phyloP scores from a whole-genome alignment of 2,888 invertebrate genomes.

The Sphinx pinastri region DNA sequence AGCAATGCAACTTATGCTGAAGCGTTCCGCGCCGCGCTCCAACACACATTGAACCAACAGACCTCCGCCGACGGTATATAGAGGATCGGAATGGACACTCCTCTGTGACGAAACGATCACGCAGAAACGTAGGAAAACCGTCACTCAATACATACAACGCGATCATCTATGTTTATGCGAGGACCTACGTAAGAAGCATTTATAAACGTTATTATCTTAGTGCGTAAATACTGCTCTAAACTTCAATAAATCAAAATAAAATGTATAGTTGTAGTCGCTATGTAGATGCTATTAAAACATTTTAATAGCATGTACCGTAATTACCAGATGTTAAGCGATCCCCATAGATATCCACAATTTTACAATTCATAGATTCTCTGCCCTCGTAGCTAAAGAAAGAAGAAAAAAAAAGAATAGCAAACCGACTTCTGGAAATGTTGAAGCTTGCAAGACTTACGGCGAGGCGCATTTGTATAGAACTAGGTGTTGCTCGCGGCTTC shows the following conservation, averaged over 20 bases:
- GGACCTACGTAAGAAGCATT: neutral
- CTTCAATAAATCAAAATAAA: neutral
- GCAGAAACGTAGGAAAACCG: constrained; percentile 22
- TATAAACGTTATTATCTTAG: neutral
- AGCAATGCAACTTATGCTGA: constrained; percentile 46
- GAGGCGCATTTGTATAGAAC: too few species aligned
- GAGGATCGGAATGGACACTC: constrained; percentile 39
- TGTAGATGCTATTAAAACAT: too few species aligned
- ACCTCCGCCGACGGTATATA: constrained; percentile 39
- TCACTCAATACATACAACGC: neutral
- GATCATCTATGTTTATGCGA: neutral
- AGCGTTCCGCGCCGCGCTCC: constrained; percentile 57
- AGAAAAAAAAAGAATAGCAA: too few species aligned
- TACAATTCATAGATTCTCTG: too few species aligned
- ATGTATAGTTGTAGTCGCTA: too few species aligned
- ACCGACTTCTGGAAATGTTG: too few species aligned
- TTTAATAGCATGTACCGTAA: too few species aligned
- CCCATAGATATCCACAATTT: too few species aligned
- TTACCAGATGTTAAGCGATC: too few species aligned
- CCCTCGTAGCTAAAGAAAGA: too few species aligned
- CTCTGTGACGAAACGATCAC: constrained; percentile 42
- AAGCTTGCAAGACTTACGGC: too few species aligned
- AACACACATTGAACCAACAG: constrained; percentile 57
- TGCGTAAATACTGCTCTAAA: neutral
- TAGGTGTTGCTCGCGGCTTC: too few species aligned